A percentile compares a stretch with the other conserved stretches of the same genome.
These are phyloP conservation scores for Mesocricetus auratus DNA, from an alignment of 2,113 vertebrate genomes.

Conservation along the genomic window DNA sequence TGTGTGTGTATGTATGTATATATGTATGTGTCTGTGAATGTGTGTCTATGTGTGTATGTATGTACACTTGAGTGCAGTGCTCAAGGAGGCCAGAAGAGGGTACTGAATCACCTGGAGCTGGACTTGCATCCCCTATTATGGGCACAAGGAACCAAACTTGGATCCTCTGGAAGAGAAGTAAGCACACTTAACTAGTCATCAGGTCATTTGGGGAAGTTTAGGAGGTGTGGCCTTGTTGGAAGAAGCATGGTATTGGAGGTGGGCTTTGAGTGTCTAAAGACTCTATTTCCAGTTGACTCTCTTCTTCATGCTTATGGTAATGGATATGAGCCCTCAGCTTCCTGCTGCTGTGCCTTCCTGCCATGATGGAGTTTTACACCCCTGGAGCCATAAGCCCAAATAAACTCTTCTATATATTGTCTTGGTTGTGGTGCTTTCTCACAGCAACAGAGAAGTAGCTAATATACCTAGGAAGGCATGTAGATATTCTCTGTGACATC, in stretches of 20 bases:
- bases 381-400: not conserved
- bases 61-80: not conserved
- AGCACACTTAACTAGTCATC: not conserved
- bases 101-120: not conserved
- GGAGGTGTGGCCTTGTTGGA: not conserved
- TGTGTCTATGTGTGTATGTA: accelerated
- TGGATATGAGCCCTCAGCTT: not conserved
- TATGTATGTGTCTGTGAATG: not conserved
- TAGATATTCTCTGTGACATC: not conserved
- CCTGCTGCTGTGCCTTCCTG: not conserved
- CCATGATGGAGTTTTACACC: not conserved
- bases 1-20: too few relatives aligned
- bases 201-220: not conserved
- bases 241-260: not conserved
- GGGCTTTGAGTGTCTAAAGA: not conserved
- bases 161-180: not conserved
- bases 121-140: too few relatives aligned
- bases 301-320: not conserved
- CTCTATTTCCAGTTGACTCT: not conserved
- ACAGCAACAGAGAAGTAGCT: not conserved
- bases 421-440: not conserved
- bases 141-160: not conserved
- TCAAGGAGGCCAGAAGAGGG: not conserved
- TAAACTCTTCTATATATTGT: not conserved
- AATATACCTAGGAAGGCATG: not conserved